A percentile compares a stretch with the other conserved stretches of the same genome.
phyloP scores from a whole-genome alignment of 2,113 vertebrate genomes.

The Pteropus alecto region DNA sequence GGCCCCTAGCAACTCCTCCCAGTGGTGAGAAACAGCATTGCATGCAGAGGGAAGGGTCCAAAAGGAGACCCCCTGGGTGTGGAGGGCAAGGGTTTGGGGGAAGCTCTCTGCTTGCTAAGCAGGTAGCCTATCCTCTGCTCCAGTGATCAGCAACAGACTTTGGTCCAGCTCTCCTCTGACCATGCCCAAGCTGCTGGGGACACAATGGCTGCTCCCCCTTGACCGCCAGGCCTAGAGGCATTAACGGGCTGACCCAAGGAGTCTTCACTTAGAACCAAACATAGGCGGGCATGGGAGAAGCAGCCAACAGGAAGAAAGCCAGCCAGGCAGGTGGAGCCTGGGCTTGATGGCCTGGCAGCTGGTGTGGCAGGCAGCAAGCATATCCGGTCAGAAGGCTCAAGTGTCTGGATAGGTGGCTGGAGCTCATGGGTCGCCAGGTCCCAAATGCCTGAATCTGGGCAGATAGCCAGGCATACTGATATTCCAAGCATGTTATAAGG shows the following conservation, averaged over 20 bases:
- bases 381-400: background rate
- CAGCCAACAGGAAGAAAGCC: background rate
- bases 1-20: background rate
- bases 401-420: constrained; percentile 7
- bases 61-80: background rate
- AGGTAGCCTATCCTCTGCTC: background rate
- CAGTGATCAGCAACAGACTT: background rate
- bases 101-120: background rate
- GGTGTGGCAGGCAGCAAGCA: background rate
- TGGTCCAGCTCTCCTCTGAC: background rate
- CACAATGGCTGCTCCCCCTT: fast-evolving
- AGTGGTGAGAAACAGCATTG: background rate
- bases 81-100: fast-evolving
- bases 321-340: background rate
- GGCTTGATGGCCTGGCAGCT: background rate
- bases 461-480: background rate
- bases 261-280: background rate
- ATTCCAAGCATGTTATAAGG: background rate
- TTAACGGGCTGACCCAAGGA: background rate
- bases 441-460: background rate
- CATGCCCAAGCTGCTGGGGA: background rate
- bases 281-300: background rate
- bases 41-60: background rate
- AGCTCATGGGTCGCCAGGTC: background rate
- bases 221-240: background rate